A percentile compares a stretch with the other conserved stretches of the same genome.
These are phyloP conservation scores for Syritta pipiens DNA, from an alignment of 2,888 invertebrate genomes.

Conservation along the genomic window DNA sequence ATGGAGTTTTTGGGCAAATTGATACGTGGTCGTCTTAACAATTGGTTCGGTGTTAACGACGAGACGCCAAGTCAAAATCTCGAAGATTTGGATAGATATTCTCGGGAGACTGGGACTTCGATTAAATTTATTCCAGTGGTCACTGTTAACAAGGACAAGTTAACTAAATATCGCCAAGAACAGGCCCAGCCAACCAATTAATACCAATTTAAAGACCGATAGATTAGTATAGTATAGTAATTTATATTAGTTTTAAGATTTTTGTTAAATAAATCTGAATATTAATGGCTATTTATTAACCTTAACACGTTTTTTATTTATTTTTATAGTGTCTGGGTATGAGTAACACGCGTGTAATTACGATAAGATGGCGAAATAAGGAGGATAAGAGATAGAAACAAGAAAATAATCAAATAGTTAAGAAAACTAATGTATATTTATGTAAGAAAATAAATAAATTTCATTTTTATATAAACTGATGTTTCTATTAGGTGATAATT, in stretches of 20 bases:
- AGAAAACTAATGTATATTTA: too few relatives aligned
- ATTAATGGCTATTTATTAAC: not conserved
- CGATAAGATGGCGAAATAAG: too few relatives aligned
- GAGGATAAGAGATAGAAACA: too few relatives aligned
- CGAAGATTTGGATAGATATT: slow-evolving; percentile 41
- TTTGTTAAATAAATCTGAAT: slow-evolving; percentile 52
- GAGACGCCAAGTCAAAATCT: slow-evolving; percentile 9
- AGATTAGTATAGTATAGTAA: slow-evolving; percentile 14
- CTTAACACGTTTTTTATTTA: slow-evolving; percentile 18
- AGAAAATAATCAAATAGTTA: too few relatives aligned
- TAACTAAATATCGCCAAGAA: slow-evolving; percentile 22
- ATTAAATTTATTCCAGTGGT: slow-evolving; percentile 55
- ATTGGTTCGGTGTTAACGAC: slow-evolving; percentile 67
- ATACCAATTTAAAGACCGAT: not conserved
- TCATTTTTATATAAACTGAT: too few relatives aligned
- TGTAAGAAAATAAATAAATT: too few relatives aligned
- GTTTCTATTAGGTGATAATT: too few relatives aligned
- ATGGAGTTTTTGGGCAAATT: slow-evolving; percentile 74
- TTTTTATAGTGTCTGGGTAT: slow-evolving; percentile 44
- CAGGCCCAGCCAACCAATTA: not conserved
- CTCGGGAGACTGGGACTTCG: slow-evolving; percentile 46
- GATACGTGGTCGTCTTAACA: slow-evolving; percentile 72
- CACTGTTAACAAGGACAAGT: slow-evolving; percentile 36
- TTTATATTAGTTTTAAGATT: slow-evolving; percentile 43
- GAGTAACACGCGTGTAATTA: not conserved